Base-by-base conservation (phyloP, 1,140 invertebrate genomes). In the Drosophila athabasca region DNA sequence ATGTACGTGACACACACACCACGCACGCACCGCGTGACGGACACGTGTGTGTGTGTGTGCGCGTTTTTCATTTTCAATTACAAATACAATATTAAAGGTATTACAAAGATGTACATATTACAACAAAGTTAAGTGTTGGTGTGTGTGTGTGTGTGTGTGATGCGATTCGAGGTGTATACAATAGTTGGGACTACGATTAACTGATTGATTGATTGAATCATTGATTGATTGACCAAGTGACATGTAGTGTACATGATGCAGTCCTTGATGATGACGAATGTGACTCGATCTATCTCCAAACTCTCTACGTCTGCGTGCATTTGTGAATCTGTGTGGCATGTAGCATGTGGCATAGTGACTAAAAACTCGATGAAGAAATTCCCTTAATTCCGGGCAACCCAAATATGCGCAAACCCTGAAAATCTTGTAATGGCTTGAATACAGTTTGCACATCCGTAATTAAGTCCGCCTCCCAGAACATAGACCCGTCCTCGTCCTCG, bases 51-150 rank as follows among this genome's bases (percentile, higher is more conserved):
- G 29, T 8, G 29, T 31, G 31, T 13, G 11, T 3, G 35, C 11
- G 35, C 35, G 35, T 4, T 39, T 39, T 57, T 57, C 51, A 53
- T 22, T 50, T 77, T 85, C 61, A 60, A 69, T 80, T 87, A 85
- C 61, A 87, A 65, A 71, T 85, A 85, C 41, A 71, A 81, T 81
- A 81, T 61, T 65, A 73, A 78, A 65, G 62, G 78, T 77, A 85
- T 80, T 81, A 77, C 77, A 83, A 79, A 69, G 73, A 48, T 73
- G 52, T 76, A 39, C 35, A 39, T 39, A 39, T 74, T 79, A 78
- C 76, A 68, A 62, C 65, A 62, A 67, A 59, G 39, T 80, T 53
- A 51, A 75, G 50, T 50, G 55, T 35, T 9, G 50, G 8, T 64
- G 29, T 59, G 48, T 53, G 7, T 41, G 72, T 54, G 60, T 60